Evolutionary conservation across 2,888 invertebrate genomes (phyloP).

Genomic region (Cosmia pyralina): DNA sequence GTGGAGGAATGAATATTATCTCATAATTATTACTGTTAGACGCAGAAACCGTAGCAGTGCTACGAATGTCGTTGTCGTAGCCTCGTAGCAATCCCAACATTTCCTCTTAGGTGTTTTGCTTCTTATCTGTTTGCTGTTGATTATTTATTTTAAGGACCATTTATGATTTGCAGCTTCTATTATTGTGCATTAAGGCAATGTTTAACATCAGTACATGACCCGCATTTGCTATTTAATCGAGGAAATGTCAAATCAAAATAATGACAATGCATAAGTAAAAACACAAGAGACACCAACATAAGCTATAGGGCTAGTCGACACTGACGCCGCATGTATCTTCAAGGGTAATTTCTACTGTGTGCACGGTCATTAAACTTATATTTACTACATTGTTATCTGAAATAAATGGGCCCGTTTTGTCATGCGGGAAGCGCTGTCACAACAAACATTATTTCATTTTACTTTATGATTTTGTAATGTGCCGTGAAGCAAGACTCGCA

Average conservation of each 20-base stretch:
- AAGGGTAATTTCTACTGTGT: slow-evolving; percentile 82
- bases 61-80: slow-evolving; percentile 36
- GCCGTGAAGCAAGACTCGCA: slow-evolving; percentile 83
- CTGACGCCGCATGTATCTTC: slow-evolving; percentile 72
- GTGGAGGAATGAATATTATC: background rate
- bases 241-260: background rate
- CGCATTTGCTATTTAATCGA: background rate
- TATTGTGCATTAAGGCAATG: rapidly evolving
- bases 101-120: background rate
- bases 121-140: background rate
- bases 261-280: background rate
- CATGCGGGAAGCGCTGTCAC: slow-evolving; percentile 88
- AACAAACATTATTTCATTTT: slow-evolving; percentile 89
- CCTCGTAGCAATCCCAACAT: slow-evolving; percentile 18
- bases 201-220: background rate
- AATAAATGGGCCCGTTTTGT: slow-evolving; percentile 87
- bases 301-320: slow-evolving; percentile 58
- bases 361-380: slow-evolving; percentile 85
- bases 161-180: no score
- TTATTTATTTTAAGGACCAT: background rate
- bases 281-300: slow-evolving; percentile 48
- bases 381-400: slow-evolving; percentile 87
- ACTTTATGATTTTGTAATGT: slow-evolving; percentile 87
- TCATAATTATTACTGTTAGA: background rate
- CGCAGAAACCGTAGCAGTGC: slow-evolving; percentile 4